A percentile compares a stretch with the other conserved stretches of the same genome.
These are phyloP conservation scores for Oophaga sylvatica DNA, from an alignment of 2,797 vertebrate genomes.

Conservation along the genomic window DNA sequence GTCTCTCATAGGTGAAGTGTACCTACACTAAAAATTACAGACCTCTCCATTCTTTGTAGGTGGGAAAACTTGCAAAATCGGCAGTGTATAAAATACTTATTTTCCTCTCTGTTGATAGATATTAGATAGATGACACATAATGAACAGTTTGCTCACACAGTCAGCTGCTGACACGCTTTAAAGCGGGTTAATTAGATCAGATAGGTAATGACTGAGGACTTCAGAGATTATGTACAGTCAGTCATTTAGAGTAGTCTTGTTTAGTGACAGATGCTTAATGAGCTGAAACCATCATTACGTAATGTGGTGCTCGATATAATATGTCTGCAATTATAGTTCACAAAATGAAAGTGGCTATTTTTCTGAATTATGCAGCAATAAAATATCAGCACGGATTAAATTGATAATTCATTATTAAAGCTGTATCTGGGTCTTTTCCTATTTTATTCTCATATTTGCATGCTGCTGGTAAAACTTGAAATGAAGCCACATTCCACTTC, in stretches of 20 bases:
- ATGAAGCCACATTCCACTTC: too few species aligned
- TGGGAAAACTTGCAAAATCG: too few species aligned
- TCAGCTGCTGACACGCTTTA: background rate
- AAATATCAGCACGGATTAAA: background rate
- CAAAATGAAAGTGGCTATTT: background rate
- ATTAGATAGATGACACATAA: background rate
- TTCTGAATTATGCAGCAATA: constrained; percentile 1
- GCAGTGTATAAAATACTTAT: too few species aligned
- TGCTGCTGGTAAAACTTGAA: too few species aligned
- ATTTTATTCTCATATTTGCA: background rate
- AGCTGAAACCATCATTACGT: constrained; percentile 14
- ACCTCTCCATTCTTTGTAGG: too few species aligned
- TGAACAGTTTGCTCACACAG: background rate
- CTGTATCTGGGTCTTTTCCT: background rate
- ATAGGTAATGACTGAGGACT: constrained; percentile 20
- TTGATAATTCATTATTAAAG: background rate
- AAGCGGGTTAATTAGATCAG: constrained; percentile 29
- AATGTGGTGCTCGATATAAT: constrained; percentile 4
- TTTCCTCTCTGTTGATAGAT: too few species aligned
- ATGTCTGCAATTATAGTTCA: constrained; percentile 9
- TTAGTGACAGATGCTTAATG: constrained; percentile 38
- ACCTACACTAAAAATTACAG: too few species aligned
- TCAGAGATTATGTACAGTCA: constrained; percentile 21
- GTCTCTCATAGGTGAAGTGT: too few species aligned
- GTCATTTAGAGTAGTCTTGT: constrained; percentile 10